These are phyloP conservation scores for Benitochromis conjunctus DNA, from an alignment of 2,113 vertebrate species.

Conservation along the genomic window DNA sequence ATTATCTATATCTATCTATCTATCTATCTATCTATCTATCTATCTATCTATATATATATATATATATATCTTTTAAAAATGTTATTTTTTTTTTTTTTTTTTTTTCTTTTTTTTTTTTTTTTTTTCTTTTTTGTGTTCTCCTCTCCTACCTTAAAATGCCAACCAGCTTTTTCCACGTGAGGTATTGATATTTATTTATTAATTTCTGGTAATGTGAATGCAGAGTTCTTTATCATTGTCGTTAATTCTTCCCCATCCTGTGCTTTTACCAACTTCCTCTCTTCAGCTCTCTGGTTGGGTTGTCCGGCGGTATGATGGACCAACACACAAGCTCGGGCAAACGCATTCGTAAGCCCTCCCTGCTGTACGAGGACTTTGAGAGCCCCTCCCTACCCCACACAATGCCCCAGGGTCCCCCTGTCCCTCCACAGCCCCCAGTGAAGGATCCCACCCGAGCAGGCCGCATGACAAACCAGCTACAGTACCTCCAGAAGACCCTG, in stretches of 20 bases:
- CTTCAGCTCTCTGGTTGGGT: conserved; percentile 62
- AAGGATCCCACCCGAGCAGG: conserved; percentile 81
- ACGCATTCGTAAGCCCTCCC: conserved; percentile 89
- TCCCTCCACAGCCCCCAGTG: conserved; percentile 72
- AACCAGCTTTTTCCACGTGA: neutral
- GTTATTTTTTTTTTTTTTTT: too few species aligned
- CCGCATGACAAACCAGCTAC: conserved; percentile 88
- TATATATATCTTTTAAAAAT: too few species aligned
- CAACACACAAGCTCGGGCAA: conserved; percentile 75
- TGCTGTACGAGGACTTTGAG: conserved; percentile 91
- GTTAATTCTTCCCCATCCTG: neutral
- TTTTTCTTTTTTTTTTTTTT: fast-evolving
- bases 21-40: too few species aligned
- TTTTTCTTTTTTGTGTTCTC: neutral
- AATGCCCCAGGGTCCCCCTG: conserved; percentile 58
- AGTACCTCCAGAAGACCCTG: conserved; percentile 88
- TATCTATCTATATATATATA: too few species aligned
- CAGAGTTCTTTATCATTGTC: neutral
- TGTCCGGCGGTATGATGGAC: conserved; percentile 63
- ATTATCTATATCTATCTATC: too few species aligned
- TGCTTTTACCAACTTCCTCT: neutral
- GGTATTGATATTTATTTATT: neutral
- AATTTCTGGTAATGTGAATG: neutral
- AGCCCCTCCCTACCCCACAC: conserved; percentile 79
- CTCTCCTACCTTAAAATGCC: neutral